These are phyloP conservation scores for Cyclopterus lumpus DNA, from an alignment of 2,797 vertebrate species.

Conservation along the genomic window DNA sequence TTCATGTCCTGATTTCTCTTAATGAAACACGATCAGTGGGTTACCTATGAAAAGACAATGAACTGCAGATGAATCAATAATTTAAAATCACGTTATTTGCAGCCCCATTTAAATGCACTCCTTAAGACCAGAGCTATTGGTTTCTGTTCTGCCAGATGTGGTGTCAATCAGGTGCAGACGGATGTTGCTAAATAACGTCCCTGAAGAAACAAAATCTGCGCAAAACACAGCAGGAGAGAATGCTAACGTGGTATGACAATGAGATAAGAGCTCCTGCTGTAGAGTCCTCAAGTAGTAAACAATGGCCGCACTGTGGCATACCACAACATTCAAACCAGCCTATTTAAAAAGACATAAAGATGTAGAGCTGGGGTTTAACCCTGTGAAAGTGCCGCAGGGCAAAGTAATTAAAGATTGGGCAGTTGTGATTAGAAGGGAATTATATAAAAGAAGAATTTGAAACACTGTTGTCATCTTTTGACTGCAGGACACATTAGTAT, in stretches of 20 bases:
- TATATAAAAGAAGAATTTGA: conserved; percentile 37
- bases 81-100: too few relatives aligned
- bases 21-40: too few relatives aligned
- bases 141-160: too few relatives aligned
- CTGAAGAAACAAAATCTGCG: background rate
- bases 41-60: too few relatives aligned
- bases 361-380: conserved; percentile 28
- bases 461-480: conserved; percentile 44
- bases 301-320: background rate
- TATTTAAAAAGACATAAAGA: conserved; percentile 33
- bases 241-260: conserved; percentile 10
- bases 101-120: too few relatives aligned
- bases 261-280: conserved; percentile 6
- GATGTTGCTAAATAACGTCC: too few relatives aligned
- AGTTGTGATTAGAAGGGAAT: conserved; percentile 24
- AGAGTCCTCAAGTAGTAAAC: background rate
- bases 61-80: too few relatives aligned
- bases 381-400: conserved; percentile 1
- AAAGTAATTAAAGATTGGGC: background rate
- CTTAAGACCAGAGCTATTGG: too few relatives aligned
- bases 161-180: too few relatives aligned
- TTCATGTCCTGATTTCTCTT: too few relatives aligned
- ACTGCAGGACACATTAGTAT: conserved; percentile 81
- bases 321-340: conserved; percentile 40
- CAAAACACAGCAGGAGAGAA: background rate